phyloP scores from a whole-genome alignment of 2,113 vertebrate species.

The Puntigrus tetrazona region DNA sequence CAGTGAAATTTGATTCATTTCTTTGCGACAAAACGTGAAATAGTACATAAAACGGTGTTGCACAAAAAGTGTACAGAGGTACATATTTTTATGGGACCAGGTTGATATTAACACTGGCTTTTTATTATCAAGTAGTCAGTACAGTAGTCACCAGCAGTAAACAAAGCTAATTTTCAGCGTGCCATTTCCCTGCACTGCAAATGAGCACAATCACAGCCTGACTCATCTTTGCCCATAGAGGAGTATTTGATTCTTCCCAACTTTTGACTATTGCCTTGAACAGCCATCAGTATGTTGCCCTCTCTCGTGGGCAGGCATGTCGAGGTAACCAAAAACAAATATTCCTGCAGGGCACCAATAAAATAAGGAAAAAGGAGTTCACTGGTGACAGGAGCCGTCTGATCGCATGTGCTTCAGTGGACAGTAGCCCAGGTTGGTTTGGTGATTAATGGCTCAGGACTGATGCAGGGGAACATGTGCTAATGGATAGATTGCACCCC shows the following conservation, averaged over 20 bases:
- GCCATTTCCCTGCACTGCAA: background rate
- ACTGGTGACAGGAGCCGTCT: conserved; percentile 9
- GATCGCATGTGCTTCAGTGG: background rate
- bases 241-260: background rate
- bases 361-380: conserved; percentile 20
- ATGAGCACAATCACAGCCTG: background rate
- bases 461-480: conserved; percentile 59
- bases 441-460: conserved; percentile 63
- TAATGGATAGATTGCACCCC: conserved; percentile 61
- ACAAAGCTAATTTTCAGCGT: background rate
- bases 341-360: conserved; percentile 20
- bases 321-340: conserved; percentile 21
- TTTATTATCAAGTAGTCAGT: background rate
- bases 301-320: conserved; percentile 2
- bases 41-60: too few species aligned
- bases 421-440: conserved; percentile 27
- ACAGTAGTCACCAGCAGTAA: background rate
- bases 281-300: background rate
- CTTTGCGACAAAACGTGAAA: too few species aligned
- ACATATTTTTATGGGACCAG: too few species aligned
- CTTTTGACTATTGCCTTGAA: background rate
- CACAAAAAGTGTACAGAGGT: too few species aligned
- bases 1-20: too few species aligned
- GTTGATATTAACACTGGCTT: background rate
- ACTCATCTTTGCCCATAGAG: background rate